Evolutionary conservation across 1,140 invertebrate species (phyloP), one percentile per base, ranked within the genome.

Genomic region (Saccostrea cuccullata): DNA sequence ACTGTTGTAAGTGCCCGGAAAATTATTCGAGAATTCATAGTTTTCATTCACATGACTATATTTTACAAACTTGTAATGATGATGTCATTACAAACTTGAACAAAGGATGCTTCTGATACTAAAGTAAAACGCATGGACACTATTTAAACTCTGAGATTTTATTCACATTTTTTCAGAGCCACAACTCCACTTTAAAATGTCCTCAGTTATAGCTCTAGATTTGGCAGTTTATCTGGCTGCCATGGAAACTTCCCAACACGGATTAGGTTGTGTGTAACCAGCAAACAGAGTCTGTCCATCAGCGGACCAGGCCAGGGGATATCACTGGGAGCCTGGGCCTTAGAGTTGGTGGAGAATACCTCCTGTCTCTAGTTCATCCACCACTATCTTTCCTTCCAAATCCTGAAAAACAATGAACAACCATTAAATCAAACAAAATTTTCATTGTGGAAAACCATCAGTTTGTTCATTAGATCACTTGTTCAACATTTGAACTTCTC

Each of bases 201-300:
- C 70, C 70, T 77, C 70, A 77, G 47, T 55, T 55, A 20, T 84
- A 55, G 40, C 82, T 56, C 82, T 84, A 84, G 20, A n/a, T 20
- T 84, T 58, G 84, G 17, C 82, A 87, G 55, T 87, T 87, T 89
- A 85, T 89, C 92, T 83, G 64, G 92, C 90, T 55, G 94, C 92
- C 93, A 94, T 94, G 58, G 94, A 95, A 40, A 99, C 99, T 96
- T 99, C 98, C 99, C 99, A 99, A 99, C 98, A 95, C 99, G 96
- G 95, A 99, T 99, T 83, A 97, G 97, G 95, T 99, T 99, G 95
- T 99, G 98, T 99, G 96, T 99, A 99, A 83, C 99, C 99, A 95
- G 99, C 99, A 95, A 99, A 99, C 90, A 99, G 96, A 60, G 99
- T 99, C 96, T 99, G 98, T 90, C 99, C 99, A 96, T 99, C 99